Evolutionary conservation across 2,113 vertebrate genomes (phyloP).

Genomic region (Collichthys lucidus): DNA sequence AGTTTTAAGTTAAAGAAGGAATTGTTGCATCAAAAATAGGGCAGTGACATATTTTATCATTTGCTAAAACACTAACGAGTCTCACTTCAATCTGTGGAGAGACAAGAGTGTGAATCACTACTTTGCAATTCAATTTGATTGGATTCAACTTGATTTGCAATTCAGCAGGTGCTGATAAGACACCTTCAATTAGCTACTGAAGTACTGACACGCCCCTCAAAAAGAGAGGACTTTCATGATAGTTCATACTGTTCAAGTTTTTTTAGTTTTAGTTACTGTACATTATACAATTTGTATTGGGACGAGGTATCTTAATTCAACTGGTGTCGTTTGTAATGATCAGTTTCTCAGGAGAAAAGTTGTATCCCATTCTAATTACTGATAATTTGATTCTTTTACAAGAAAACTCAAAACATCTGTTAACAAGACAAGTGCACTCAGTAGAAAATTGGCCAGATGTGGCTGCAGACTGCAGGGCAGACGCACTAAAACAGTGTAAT

Average conservation of each 20-base stretch:
- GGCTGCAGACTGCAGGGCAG: too few species aligned
- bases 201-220: background rate
- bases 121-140: slow-evolving; percentile 39
- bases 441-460: too few species aligned
- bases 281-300: background rate
- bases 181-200: background rate
- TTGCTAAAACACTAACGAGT: background rate
- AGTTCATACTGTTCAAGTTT: background rate
- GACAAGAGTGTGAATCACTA: slow-evolving; percentile 9
- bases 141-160: slow-evolving; percentile 32
- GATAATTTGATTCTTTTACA: background rate
- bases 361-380: background rate
- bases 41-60: background rate
- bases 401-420: background rate
- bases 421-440: too few species aligned
- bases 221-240: background rate
- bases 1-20: background rate
- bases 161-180: slow-evolving; percentile 28
- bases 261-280: background rate
- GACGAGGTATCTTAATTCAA: background rate
- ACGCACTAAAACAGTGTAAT: too few species aligned
- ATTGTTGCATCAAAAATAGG: background rate
- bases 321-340: background rate
- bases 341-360: background rate
- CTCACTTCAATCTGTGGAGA: background rate